phyloP scores from a whole-genome alignment of 1,140 invertebrate genomes.

The Philaenus spumarius region DNA sequence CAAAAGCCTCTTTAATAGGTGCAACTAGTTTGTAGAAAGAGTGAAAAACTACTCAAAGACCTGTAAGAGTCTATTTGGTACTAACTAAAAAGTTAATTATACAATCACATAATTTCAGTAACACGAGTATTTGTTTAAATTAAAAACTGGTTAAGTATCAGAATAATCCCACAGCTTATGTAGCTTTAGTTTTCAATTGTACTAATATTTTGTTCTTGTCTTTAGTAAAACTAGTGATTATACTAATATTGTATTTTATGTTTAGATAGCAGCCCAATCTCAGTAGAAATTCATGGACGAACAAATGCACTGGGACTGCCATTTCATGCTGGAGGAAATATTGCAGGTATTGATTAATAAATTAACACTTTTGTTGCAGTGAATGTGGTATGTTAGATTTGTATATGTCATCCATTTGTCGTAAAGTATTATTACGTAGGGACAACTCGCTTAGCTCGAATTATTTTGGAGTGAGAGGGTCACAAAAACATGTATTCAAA shows the following conservation, averaged over 20 bases:
- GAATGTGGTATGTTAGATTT: too few relatives aligned
- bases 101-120: background rate
- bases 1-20: too few relatives aligned
- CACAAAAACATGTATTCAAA: too few relatives aligned
- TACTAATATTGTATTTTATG: background rate
- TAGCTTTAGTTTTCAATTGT: background rate
- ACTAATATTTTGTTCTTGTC: background rate
- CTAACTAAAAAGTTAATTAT: background rate
- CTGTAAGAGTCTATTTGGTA: background rate
- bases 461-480: too few relatives aligned
- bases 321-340: constrained; percentile 1
- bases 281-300: constrained; percentile 5
- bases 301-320: constrained; percentile 8
- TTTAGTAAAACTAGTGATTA: background rate
- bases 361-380: too few relatives aligned
- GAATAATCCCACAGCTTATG: background rate
- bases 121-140: background rate
- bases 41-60: too few relatives aligned
- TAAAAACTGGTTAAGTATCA: background rate
- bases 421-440: too few relatives aligned
- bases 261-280: constrained; percentile 7
- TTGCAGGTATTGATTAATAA: too few relatives aligned
- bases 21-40: too few relatives aligned
- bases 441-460: too few relatives aligned
- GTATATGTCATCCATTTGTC: too few relatives aligned